Conservation (phyloP, 2,888 invertebrate genomes). For the Conistra vaccinii region DNA sequence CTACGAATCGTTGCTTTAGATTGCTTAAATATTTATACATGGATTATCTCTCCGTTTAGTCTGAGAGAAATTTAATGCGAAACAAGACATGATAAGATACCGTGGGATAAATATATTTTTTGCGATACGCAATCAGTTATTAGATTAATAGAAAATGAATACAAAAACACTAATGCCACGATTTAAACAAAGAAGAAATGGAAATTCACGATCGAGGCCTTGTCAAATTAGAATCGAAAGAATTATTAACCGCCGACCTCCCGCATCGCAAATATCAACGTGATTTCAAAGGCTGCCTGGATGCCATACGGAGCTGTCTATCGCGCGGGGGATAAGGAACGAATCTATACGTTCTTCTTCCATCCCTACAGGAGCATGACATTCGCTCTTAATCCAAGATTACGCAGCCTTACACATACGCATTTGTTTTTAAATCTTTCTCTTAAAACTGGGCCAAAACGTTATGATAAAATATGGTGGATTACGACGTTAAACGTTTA, state of each 20-base stretch:
- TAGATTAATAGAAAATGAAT: neutral
- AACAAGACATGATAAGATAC: neutral
- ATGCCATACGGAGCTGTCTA: conserved; percentile 53
- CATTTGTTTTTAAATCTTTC: conserved; percentile 56
- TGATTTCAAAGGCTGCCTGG: conserved; percentile 56
- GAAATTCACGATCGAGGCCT: neutral
- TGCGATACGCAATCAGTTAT: neutral
- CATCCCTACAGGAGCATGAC: conserved; percentile 42
- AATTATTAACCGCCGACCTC: conserved; percentile 50
- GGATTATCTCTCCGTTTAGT: conserved; percentile 30
- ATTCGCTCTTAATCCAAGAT: conserved; percentile 57
- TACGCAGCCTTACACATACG: conserved; percentile 26
- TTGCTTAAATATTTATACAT: conserved; percentile 39
- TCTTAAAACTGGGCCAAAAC: conserved; percentile 51
- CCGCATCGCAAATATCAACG: conserved; percentile 54
- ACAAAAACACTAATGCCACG: neutral
- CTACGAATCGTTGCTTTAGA: conserved; percentile 38
- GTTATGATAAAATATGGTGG: conserved; percentile 52
- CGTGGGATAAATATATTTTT: neutral
- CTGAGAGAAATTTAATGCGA: neutral
- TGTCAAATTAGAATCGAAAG: conserved; percentile 42
- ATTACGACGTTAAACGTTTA: conserved; percentile 50
- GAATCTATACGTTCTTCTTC: conserved; percentile 47
- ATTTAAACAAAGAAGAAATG: conserved; percentile 6
- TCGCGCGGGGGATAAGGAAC: conserved; percentile 51